Evolutionary conservation across 2,797 vertebrate genomes (phyloP), one percentile per base, ranked within the genome.

Genomic region (Pteropus rufus): DNA sequence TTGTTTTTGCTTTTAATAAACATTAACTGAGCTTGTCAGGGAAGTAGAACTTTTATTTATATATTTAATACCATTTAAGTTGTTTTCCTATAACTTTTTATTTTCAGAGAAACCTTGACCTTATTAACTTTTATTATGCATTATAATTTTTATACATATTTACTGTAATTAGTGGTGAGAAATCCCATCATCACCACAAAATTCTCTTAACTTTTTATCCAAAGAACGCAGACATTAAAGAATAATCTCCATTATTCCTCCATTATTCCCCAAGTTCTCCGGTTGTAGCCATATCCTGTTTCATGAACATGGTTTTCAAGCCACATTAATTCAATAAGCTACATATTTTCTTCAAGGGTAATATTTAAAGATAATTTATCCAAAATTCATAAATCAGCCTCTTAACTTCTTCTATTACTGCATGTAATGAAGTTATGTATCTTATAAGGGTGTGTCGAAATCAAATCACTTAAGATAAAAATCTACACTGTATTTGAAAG

Each of bases 181-280:
- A 92, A 92, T 81, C 70, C 14, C 26, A 85, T 76, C 23, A 85
- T 72, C 16, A 89, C 12, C 41, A 81, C 52, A 90, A 81, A 91
- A 64, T 41, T 86, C 65, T 73, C 64, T 84, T 36, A 88, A 93
- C 87, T 75, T 92, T 73, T 75, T 64, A 94, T 76, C 64, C 21
- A 44, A 91, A 88, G 21, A 77, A 67, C n/a, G 29, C 44, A 93
- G 29, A 84, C 84, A 93, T 69, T 49, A 92, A 87, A 82, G 24
- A 94, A 39, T 77, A 58, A 93, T 44, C 49, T 93, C 46, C 67
- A 82, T 23, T 81, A 80, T 81, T 58, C 67, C 41, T 46, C 14
- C 44, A 94, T 93, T 70, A 80, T 67, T 90, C 41, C 56, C 44
- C 67, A 93, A 80, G 15, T 79, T 96, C 81, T 80, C 34, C 46